Evolutionary conservation across 2,888 invertebrate species (phyloP).

Genomic region (Ditula angustiorana): DNA sequence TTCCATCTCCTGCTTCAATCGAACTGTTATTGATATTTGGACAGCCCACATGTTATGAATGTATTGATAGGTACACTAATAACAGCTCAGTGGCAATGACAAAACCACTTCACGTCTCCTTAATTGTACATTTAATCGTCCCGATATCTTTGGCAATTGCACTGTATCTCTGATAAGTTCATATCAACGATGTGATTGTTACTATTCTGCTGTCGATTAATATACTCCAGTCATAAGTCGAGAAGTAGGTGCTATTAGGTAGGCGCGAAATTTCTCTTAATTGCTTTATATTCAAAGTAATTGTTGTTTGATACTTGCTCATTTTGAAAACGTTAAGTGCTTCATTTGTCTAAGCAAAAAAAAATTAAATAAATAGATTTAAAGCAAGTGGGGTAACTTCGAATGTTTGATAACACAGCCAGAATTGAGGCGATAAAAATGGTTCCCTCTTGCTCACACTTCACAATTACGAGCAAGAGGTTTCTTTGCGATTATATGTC

Average conservation of each 20-base stretch:
- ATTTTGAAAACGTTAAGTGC: not conserved
- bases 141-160: constrained; percentile 17
- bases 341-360: not conserved
- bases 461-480: not conserved
- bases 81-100: not conserved
- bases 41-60: not conserved
- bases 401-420: not conserved
- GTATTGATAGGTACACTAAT: not conserved
- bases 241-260: not conserved
- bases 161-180: constrained; percentile 25
- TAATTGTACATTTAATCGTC: constrained; percentile 44
- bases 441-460: not conserved
- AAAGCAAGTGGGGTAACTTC: not conserved
- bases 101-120: not conserved
- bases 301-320: not conserved
- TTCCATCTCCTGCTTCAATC: not conserved
- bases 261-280: not conserved
- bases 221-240: not conserved
- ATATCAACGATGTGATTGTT: constrained; percentile 4
- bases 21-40: not conserved
- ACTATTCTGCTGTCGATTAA: constrained; percentile 17
- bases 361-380: not conserved
- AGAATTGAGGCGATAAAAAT: not conserved
- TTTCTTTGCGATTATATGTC: too few species aligned
- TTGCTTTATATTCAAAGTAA: not conserved